Evolutionary conservation across 1,140 invertebrate genomes (phyloP), one percentile per base, ranked within the genome.

Genomic region (Drosophila willistoni): DNA sequence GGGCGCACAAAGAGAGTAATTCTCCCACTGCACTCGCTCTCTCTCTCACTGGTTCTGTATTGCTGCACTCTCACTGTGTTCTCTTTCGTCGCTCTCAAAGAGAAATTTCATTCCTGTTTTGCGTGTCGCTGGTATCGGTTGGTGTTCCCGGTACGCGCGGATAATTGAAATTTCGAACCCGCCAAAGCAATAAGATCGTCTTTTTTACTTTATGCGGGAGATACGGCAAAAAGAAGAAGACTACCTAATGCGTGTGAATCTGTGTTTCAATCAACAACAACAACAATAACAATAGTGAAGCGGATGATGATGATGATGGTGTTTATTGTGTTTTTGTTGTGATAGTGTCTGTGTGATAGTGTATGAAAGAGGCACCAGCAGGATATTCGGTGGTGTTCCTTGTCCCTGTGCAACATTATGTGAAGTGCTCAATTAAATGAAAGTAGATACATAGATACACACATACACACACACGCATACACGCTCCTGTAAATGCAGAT

Each of bases 351-450:
- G 44, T 39, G 64, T 74, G 64, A 66, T 68, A 66, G 64, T 77
- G 61, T 22, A 19, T 14, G 44, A 51, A 2, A 22, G 59, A 47
- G 55, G 64, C 61, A 77, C 77, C 77, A 79, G 70, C 73, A 77
- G 73, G 77, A 79, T 79, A 77, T 79, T 77, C 14, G 69, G 33
- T 10, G 41, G 19, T 63, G 54, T 47, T 51, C 47, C 29, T 65
- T 44, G 57, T 39, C 12, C 55, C 34, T 36, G 44, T 64, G 73
- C 65, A 73, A 66, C 74, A 76, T 73, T 72, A 73, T 77, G 74
- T 77, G 63, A 77, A 79, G 77, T 79, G 77, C 73, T 73, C 70
- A 73, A 73, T 79, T 79, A 60, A 79, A 73, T 77, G 71, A 68
- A 77, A 64, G 62, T 66, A 67, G 39, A 64, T 61, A 68, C 62